phyloP scores from a whole-genome alignment of 2,113 vertebrate species.

The Podarcis cretensis region DNA sequence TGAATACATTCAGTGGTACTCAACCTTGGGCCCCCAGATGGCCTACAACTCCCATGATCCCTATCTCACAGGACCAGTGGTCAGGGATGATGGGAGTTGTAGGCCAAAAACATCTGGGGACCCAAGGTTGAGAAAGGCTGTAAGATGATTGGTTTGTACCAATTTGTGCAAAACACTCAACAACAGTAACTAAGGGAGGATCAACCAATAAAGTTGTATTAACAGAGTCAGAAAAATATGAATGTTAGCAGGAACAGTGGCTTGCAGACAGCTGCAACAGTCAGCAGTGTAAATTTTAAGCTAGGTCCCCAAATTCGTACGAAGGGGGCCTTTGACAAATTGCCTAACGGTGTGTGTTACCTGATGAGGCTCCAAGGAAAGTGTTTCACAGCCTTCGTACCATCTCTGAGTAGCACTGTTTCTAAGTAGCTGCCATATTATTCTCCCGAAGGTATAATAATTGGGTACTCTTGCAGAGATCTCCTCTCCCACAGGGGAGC shows the following conservation, averaged over 20 bases:
- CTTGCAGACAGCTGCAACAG: neutral
- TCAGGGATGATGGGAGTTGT: no score
- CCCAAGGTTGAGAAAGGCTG: no score
- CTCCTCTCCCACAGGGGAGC: no score
- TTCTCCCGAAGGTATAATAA: no score
- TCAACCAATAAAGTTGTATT: neutral
- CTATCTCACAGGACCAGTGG: no score
- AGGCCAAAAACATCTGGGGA: no score
- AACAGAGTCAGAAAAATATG: neutral
- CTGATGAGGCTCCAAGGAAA: neutral
- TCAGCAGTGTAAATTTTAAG: neutral
- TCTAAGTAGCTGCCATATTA: neutral
- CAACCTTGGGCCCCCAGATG: no score
- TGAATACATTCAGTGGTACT: no score
- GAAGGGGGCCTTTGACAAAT: neutral
- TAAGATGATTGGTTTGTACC: neutral
- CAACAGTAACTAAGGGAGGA: neutral
- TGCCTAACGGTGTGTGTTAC: neutral
- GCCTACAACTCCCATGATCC: no score
- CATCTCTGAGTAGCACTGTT: no score
- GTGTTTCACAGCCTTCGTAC: neutral
- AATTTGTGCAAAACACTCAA: neutral
- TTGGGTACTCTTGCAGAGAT: neutral
- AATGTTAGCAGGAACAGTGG: neutral
- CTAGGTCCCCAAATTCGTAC: neutral